Base-by-base conservation (phyloP, 2,797 vertebrate genomes). In the Masticophis lateralis region DNA sequence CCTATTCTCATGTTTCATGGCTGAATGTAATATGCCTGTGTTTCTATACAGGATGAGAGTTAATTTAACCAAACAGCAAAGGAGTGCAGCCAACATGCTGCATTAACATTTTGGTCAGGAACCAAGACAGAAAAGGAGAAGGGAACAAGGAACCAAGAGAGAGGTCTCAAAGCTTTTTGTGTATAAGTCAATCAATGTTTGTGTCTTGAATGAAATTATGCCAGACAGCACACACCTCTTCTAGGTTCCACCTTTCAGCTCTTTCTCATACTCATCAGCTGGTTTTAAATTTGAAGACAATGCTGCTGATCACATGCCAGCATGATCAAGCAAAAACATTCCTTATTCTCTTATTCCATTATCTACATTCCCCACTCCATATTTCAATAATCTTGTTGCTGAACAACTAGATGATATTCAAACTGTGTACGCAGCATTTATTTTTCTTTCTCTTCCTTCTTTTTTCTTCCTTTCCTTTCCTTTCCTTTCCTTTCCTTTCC, bases 21-120 rank as follows among this genome's bases (percentile, higher is more conserved):
- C 94, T 94, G 51, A 95, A 63, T 27, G 47, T 9, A 13, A 87
- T 14, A 61, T 0, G 2, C 90, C 91, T 87, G 95, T 97, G 93
- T 27, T 2, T 51, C 86, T 56, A 93, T 88, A 37, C 0, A 93
- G 8, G 0, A 87, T 53, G 57, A 83, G 93, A 95, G 94, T 88
- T 87, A 94, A 0, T 96, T 96, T 94, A 59, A 90, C 86, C 22
- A 89, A 87, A 74, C 91, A 94, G 20, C 3, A 55, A 90, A 94
- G 3, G 10, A n/a, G 91, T 51, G 7, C 28, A 92, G 92, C 37
- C 94, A 92, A 94, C 79, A 91, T 79, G 69, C 86, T 94, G 63
- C 6, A 69, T 61, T 61, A 93, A 32, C 95, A 1, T 32, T 91
- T 94, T 6, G 11, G 6, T 37, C 89, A 92, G 43, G 1, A 2